These are phyloP conservation scores for Chrysaora quinquecirrha DNA, from an alignment of 30 jellyfish, hydroid and myxozoan genomes.

Conservation along the genomic window DNA sequence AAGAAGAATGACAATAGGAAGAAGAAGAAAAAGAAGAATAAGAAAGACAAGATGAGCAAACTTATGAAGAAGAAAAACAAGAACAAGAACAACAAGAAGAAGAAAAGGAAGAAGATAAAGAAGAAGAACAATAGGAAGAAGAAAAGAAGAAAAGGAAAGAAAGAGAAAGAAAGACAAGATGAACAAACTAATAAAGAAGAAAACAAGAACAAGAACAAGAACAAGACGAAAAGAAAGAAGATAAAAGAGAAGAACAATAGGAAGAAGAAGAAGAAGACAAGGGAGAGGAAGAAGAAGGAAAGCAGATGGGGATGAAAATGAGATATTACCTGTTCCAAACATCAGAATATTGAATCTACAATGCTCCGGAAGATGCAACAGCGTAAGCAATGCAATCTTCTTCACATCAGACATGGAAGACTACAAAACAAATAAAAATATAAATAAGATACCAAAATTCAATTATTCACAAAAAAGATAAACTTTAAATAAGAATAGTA, in stretches of 20 bases:
- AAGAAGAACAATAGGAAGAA: not conserved
- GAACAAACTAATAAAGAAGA: not conserved
- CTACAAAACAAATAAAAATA: conserved; percentile 11
- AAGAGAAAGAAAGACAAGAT: not conserved
- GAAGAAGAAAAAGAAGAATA: no score
- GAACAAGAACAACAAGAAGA: not conserved
- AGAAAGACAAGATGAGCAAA: no score
- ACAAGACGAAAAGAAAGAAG: not conserved
- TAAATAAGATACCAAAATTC: not conserved
- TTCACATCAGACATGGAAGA: conserved; percentile 45
- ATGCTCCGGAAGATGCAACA: conserved; percentile 49
- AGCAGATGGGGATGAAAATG: not conserved
- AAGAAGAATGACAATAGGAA: no score
- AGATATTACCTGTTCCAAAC: conserved; percentile 72
- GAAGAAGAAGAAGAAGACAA: not conserved
- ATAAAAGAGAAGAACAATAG: not conserved
- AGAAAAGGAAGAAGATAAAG: not conserved
- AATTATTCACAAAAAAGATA: not conserved
- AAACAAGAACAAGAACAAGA: not conserved
- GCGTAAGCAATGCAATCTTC: conserved; percentile 64
- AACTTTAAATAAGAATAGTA: not conserved
- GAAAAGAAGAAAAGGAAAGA: not conserved
- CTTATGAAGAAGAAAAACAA: no score
- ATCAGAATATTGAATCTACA: conserved; percentile 53
- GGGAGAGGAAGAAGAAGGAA: not conserved